phyloP scores from a whole-genome alignment of 2,113 vertebrate genomes.

The Promerops cafer region DNA sequence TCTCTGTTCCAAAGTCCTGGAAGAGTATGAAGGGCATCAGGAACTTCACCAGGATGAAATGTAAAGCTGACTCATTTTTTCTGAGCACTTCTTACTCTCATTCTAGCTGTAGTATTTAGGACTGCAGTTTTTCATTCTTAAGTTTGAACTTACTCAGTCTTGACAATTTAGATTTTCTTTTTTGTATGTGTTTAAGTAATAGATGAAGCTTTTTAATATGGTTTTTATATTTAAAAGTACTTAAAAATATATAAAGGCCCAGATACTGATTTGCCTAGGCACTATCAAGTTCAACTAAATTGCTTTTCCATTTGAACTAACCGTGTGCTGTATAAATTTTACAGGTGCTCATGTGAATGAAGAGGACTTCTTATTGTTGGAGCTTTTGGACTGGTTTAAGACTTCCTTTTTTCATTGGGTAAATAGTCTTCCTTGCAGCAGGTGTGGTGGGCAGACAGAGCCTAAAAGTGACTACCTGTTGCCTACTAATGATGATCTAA shows the following conservation, averaged over 20 bases:
- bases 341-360: conserved; percentile 77
- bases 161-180: neutral
- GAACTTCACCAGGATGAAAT: neutral
- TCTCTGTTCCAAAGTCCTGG: neutral
- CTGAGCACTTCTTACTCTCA: neutral
- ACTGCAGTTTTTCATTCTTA: neutral
- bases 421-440: conserved; percentile 80
- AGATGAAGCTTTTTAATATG: neutral
- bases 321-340: conserved; percentile 5
- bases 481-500: conserved; percentile 80
- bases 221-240: neutral
- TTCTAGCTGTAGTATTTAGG: neutral
- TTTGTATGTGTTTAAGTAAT: neutral
- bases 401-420: conserved; percentile 93
- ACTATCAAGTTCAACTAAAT: neutral
- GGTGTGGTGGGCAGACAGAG: conserved; percentile 81
- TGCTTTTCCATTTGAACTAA: neutral
- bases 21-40: neutral
- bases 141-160: neutral
- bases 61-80: neutral
- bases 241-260: neutral
- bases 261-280: neutral
- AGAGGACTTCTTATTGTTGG: conserved; percentile 88
- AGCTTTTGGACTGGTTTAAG: conserved; percentile 94
- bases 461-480: conserved; percentile 61